A percentile compares a stretch with the other conserved stretches of the same genome.
Conservation (phyloP, 2,888 invertebrate genomes). For the Caenorhabditis sp. region DNA sequence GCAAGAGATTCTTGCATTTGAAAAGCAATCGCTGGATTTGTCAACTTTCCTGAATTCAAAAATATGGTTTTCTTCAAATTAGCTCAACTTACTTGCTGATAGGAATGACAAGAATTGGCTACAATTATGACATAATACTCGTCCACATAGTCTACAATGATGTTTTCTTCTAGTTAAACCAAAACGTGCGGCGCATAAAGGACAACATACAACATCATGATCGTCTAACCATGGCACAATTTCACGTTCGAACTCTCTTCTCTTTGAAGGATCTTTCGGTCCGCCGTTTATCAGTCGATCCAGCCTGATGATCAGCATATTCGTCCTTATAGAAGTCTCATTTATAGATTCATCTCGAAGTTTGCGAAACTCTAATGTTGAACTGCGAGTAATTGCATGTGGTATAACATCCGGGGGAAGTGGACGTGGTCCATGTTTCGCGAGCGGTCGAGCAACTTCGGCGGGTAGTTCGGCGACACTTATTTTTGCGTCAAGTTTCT, state of each 20-base stretch:
- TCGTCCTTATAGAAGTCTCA: constrained; percentile 90
- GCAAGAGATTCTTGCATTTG: constrained; percentile 8
- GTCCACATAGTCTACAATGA: constrained; percentile 85
- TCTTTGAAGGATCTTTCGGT: constrained; percentile 75
- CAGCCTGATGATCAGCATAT: constrained; percentile 89
- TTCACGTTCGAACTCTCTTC: constrained; percentile 77
- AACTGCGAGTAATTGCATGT: constrained; percentile 5
- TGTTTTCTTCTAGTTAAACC: constrained; percentile 84
- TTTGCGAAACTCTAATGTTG: constrained; percentile 1
- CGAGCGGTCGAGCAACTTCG: constrained; percentile 17
- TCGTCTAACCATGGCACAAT: constrained; percentile 93
- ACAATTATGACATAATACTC: constrained; percentile 65
- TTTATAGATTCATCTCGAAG: constrained; percentile 76
- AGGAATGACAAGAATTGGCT: constrained; percentile 67
- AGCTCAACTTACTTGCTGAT: constrained; percentile 63
- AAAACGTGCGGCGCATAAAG: constrained; percentile 88
- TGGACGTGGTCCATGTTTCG: constrained; percentile 17
- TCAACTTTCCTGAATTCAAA: constrained; percentile 75
- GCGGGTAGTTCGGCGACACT: constrained; percentile 36
- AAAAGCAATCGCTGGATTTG: constrained; percentile 74
- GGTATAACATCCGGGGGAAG: constrained; percentile 31
- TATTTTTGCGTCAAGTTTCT: constrained; percentile 49
- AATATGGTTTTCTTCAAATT: neutral
- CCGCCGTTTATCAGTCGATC: constrained; percentile 87
- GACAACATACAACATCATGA: constrained; percentile 86